Evolutionary conservation across 2,113 vertebrate species (phyloP).

Genomic region (Melierax canorus): DNA sequence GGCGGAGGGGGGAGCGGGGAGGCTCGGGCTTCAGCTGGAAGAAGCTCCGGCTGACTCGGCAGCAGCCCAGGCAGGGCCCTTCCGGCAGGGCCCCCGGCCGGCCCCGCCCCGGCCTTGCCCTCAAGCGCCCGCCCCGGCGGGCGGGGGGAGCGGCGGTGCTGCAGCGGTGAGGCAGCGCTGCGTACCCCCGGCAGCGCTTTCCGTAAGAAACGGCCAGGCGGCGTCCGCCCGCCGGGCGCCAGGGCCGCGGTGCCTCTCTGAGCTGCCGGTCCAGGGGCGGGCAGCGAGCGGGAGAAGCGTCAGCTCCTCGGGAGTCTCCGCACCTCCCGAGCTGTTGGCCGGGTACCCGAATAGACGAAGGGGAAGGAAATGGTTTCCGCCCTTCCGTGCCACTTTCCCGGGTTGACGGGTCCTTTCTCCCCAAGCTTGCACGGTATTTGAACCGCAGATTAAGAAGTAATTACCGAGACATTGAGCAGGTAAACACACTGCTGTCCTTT

Average conservation of each 20-base stretch:
- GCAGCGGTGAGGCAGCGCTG: too few relatives aligned
- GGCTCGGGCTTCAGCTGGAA: neutral
- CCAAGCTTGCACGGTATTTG: neutral
- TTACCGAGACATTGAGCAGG: neutral
- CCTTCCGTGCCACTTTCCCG: neutral
- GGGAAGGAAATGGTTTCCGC: neutral
- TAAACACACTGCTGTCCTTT: conserved; percentile 54
- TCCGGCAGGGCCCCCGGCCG: neutral
- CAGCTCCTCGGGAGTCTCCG: neutral
- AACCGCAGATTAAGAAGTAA: conserved; percentile 2
- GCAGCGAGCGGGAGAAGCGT: neutral
- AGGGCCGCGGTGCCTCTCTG: fast-evolving
- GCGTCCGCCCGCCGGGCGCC: too few relatives aligned
- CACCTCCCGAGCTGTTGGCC: neutral
- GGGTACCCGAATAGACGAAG: neutral
- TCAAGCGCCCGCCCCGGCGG: too few relatives aligned
- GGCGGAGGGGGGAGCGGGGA: fast-evolving
- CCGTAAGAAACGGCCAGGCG: neutral
- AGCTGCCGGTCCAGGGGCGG: neutral
- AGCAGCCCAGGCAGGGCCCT: neutral
- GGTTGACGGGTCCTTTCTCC: neutral
- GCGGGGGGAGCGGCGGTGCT: too few relatives aligned
- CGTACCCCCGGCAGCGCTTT: neutral
- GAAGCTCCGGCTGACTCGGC: neutral
- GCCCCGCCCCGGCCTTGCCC: neutral